phyloP scores from a whole-genome alignment of 2,888 invertebrate genomes.

The Oeneis ivallda region DNA sequence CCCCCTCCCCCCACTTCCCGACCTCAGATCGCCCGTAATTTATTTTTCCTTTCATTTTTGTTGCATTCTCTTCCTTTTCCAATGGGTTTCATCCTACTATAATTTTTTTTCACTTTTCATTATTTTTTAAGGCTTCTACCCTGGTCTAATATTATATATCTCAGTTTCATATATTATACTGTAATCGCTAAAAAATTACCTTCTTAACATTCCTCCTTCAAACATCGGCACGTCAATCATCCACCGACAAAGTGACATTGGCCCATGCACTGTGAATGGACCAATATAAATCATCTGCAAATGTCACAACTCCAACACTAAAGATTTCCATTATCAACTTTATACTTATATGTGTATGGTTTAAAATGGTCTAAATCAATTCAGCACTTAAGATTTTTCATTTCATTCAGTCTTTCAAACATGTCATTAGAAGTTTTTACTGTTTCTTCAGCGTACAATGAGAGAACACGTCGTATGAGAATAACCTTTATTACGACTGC shows the following conservation, averaged over 20 bases:
- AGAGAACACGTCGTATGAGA: constrained; percentile 43
- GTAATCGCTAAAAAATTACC: constrained; percentile 16
- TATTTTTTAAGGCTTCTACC: too few relatives aligned
- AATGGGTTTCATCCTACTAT: too few relatives aligned
- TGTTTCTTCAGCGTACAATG: constrained; percentile 42
- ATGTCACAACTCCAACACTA: constrained; percentile 36
- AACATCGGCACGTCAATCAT: constrained; percentile 39
- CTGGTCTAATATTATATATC: too few relatives aligned
- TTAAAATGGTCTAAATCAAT: constrained; percentile 22
- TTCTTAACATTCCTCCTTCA: constrained; percentile 21
- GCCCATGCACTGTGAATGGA: constrained; percentile 43
- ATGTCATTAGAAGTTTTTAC: constrained; percentile 42
- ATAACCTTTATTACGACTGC: constrained; percentile 48
- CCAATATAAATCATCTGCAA: constrained; percentile 41
- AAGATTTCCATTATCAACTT: constrained; percentile 28
- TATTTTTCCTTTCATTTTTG: too few relatives aligned
- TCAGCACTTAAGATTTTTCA: constrained; percentile 21
- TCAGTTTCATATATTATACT: too few relatives aligned
- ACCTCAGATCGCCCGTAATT: too few relatives aligned
- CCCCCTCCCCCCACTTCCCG: too few relatives aligned
- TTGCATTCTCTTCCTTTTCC: too few relatives aligned
- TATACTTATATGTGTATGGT: constrained; percentile 10
- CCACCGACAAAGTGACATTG: constrained; percentile 49
- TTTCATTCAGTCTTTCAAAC: constrained; percentile 32
- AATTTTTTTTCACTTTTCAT: too few relatives aligned